A percentile compares a stretch with the other conserved stretches of the same genome.
Conservation (phyloP, 1,140 invertebrate species). For the Zophobas atratus region DNA sequence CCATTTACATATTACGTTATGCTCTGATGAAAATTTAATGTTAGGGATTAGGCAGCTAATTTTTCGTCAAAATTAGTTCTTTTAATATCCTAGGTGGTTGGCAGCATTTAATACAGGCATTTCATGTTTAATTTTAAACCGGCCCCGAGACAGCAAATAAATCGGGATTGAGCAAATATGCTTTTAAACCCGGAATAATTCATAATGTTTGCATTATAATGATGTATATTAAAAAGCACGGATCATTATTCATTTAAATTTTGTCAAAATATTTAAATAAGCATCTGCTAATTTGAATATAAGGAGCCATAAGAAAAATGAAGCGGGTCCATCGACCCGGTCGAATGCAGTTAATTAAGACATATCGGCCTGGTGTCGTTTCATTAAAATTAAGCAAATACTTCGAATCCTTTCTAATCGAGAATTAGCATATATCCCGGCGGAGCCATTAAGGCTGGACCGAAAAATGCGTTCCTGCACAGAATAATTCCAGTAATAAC, state of each 20-base stretch:
- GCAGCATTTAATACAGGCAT: constrained; percentile 14
- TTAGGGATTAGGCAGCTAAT: not conserved
- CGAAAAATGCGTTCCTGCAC: constrained; percentile 33
- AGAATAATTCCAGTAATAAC: constrained; percentile 40
- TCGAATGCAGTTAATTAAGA: constrained; percentile 29
- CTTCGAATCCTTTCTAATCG: constrained; percentile 36
- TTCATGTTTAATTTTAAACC: constrained; percentile 23
- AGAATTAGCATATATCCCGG: constrained; percentile 40
- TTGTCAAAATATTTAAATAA: constrained; percentile 38
- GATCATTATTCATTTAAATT: constrained; percentile 32
- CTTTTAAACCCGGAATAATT: constrained; percentile 25
- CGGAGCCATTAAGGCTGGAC: constrained; percentile 33
- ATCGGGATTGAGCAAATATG: constrained; percentile 25
- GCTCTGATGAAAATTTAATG: not conserved
- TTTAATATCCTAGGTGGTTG: constrained; percentile 4
- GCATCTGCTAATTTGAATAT: constrained; percentile 14
- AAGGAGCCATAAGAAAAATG: constrained; percentile 14
- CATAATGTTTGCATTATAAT: constrained; percentile 27
- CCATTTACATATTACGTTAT: not conserved
- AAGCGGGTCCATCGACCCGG: not conserved
- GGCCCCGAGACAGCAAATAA: constrained; percentile 7
- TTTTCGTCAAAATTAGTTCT: constrained; percentile 18
- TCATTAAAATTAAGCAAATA: constrained; percentile 38
- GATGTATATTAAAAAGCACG: constrained; percentile 24
- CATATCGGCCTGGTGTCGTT: constrained; percentile 30